Evolutionary conservation across 1,140 invertebrate genomes (phyloP), one percentile per base, ranked within the genome.

Genomic region (Apis florea): DNA sequence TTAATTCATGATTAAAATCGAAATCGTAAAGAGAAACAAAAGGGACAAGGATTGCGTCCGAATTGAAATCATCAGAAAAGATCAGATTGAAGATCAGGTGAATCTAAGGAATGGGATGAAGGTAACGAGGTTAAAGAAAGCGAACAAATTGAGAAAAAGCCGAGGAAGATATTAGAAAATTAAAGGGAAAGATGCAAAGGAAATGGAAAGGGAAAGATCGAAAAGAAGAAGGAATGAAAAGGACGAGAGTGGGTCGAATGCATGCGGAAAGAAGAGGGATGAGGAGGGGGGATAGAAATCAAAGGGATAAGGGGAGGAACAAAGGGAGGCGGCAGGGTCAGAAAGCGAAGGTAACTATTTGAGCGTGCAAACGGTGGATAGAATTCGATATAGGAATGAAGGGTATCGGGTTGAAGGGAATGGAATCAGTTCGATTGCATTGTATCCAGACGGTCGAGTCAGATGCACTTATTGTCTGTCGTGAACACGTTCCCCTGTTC

Each of bases 401-500:
- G 75, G 72, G 76, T 85, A 74, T 56, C 63, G 61, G 58, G 79
- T 71, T 83, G 77, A 54, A 84, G 68, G 64, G 58, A 67, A 81
- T 72, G 63, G 67, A 61, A 77, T 63, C 54, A 77, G 73, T 47
- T 78, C 53, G 73, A 85, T 87, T 59, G 49, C 72, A 87, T 76
- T 56, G 71, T 80, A 75, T 82, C 70, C 69, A 74, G 59, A 59
- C 26, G 64, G 79, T 10, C 71, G 74, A 77, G 80, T 82, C 74
- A 72, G 83, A 79, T 79, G 79, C 85, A 82, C 74, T 79, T 85
- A 87, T 85, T 85, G 80, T 87, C 68, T 68, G 83, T 85, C 59
- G 76, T n/a, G 26, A 72, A 54, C 76, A 83, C 59, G 54, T 61
- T 80, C 68, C 82, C 31, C 56, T n/a, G 72, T 58, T 26, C 11